Conservation (phyloP, 2,888 invertebrate genomes). For the Gymnoscelis rufifasciata region DNA sequence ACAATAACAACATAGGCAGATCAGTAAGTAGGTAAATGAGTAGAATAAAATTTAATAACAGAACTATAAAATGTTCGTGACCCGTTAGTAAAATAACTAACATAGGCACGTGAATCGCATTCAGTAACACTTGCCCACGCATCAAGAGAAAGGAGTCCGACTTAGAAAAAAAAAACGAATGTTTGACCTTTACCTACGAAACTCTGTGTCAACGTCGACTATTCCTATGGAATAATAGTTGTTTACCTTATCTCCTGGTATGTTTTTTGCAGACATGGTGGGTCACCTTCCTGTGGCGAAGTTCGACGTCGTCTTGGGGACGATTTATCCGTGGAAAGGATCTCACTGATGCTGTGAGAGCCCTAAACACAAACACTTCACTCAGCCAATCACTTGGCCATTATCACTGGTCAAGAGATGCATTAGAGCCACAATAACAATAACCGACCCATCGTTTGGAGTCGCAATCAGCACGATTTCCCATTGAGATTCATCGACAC, state of each 20-base stretch:
- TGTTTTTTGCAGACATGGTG: conserved; percentile 88
- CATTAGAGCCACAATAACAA: conserved; percentile 76
- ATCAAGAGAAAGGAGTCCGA: conserved; percentile 61
- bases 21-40: no score
- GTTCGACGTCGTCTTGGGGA: conserved; percentile 73
- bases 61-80: no score
- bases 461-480: conserved; percentile 74
- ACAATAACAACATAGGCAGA: no score
- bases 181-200: conserved; percentile 49
- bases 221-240: conserved; percentile 23
- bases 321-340: conserved; percentile 76
- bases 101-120: conserved; percentile 12
- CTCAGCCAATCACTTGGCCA: conserved; percentile 76
- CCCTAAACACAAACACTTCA: conserved; percentile 77
- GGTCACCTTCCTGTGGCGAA: conserved; percentile 62
- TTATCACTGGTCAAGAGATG: conserved; percentile 71
- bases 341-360: conserved; percentile 72
- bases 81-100: background rate
- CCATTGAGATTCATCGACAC: conserved; percentile 77
- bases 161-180: conserved; percentile 60
- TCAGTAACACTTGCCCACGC: conserved; percentile 33
- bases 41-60: no score
- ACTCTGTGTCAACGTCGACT: conserved; percentile 33
- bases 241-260: conserved; percentile 89
- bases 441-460: conserved; percentile 73